Base-by-base conservation (phyloP, 1,140 invertebrate genomes). In the Bombus haemorrhoidalis region DNA sequence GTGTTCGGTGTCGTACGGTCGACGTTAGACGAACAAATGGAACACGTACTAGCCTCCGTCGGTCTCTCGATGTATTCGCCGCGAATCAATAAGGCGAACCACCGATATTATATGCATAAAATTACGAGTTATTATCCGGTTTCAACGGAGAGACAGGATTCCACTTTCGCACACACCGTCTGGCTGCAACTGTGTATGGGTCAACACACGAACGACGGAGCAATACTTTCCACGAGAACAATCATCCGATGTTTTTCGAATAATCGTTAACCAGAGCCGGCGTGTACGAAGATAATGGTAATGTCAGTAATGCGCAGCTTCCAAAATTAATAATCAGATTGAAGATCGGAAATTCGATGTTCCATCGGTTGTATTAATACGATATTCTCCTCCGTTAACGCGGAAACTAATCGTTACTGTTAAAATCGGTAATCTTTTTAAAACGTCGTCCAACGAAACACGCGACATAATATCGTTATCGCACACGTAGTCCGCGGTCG, bases 271-370 rank as follows among this genome's bases (percentile, higher is more conserved):
- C 47, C 41, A 53, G 41, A 32, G 8, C 10, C n/a, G 47, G 12
- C 18, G 22, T 15, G 15, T 39, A 78, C 13, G 37, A 28, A n/a
- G 32, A 69, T 69, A 71, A 83, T 76, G 73, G 28, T 28, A 32
- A 68, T 13, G 43, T 41, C 43, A 10, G 47, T 57, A 39, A 32
- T 53, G 22, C 39, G n/a, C 53, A 53, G 8, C 9, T 15, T 10
- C 0, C 47, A 47, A 78, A 79, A 83, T 59, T 57, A 41, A 78
- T 83, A 77, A 84, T 84, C 53, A 41, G 39, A n/a, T 43, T n/a
- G 64, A 15, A 57, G 22, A n/a, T 22, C 22, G n/a, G 47, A 34
- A 71, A 84, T 78, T 78, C 59, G 59, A 78, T 59, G 47, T 71
- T 53, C 37, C 82, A 32, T 39, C 1, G 43, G 12, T 13, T 59